A percentile compares a stretch with the other conserved stretches of the same genome.
phyloP scores from a whole-genome alignment of 1,140 invertebrate species.

The Bombus superbus region DNA sequence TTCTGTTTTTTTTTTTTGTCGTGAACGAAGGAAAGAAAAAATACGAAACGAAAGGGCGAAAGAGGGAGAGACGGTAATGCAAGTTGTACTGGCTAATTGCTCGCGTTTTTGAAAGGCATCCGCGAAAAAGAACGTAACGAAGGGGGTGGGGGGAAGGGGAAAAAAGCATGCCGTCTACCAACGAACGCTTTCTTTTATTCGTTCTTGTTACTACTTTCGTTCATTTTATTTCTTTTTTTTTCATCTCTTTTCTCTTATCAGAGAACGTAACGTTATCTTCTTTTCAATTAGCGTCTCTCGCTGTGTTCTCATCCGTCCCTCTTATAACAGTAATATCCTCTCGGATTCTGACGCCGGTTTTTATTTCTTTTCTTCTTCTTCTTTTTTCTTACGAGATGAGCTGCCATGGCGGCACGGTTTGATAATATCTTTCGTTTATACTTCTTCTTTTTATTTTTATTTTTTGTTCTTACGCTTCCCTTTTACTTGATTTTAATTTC shows the following conservation, averaged over 20 bases:
- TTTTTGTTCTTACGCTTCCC: background rate
- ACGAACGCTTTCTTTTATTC: conserved; percentile 30
- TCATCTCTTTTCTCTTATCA: background rate
- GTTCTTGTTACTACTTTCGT: conserved; percentile 11
- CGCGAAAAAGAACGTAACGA: conserved; percentile 24
- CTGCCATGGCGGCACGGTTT: conserved; percentile 61
- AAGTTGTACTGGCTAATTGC: conserved; percentile 41
- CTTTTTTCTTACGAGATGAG: conserved; percentile 18
- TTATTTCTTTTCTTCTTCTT: background rate
- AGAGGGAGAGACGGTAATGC: background rate
- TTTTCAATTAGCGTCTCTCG: conserved; percentile 21
- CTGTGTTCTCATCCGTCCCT: background rate
- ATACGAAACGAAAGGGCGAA: too few relatives aligned
- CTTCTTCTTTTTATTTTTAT: background rate
- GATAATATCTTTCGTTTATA: background rate
- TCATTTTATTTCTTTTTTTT: background rate
- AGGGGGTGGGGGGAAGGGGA: background rate
- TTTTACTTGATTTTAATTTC: background rate
- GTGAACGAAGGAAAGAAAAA: background rate
- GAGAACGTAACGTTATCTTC: conserved; percentile 27
- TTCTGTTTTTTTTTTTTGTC: too few relatives aligned
- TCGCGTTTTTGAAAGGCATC: conserved; percentile 31
- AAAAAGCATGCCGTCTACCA: conserved; percentile 35
- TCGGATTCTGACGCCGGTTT: background rate
- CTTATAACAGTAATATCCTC: conserved; percentile 1